A percentile compares a stretch with the other conserved stretches of the same genome.
phyloP scores from a whole-genome alignment of 2,113 vertebrate genomes.

The Diadophis punctatus region DNA sequence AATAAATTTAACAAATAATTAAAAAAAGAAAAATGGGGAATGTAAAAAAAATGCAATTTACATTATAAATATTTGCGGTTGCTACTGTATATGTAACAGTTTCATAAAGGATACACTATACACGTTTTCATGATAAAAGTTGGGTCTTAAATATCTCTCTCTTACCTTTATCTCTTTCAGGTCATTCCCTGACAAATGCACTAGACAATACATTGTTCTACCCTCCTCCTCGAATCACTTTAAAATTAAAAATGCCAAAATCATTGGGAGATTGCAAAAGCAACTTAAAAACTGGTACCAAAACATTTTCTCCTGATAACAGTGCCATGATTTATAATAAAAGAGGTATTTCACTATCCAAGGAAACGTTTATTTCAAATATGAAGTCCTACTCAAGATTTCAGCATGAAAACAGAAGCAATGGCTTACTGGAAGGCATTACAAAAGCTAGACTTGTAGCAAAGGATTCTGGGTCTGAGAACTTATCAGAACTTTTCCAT shows the following conservation, averaged over 20 bases:
- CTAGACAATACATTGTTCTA: conserved; percentile 84
- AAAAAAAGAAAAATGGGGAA: background rate
- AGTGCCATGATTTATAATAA: conserved; percentile 60
- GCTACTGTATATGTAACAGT: background rate
- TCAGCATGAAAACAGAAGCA: conserved; percentile 76
- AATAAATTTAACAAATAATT: background rate
- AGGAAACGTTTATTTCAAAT: conserved; percentile 66
- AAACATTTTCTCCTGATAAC: conserved; percentile 78
- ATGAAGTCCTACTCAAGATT: conserved; percentile 73
- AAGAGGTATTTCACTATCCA: conserved; percentile 56
- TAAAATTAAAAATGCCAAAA: conserved; percentile 96
- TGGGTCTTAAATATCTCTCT: background rate
- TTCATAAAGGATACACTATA: background rate
- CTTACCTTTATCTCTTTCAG: conserved; percentile 51
- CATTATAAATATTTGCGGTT: background rate
- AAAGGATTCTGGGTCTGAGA: conserved; percentile 43
- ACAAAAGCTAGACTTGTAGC: conserved; percentile 60
- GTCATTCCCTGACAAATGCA: conserved; percentile 79
- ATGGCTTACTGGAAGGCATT: conserved; percentile 70
- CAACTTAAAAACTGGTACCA: conserved; percentile 76
- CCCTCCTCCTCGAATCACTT: conserved; percentile 90
- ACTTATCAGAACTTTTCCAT: conserved; percentile 58
- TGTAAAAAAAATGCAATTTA: background rate
- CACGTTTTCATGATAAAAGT: background rate
- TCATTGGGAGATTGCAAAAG: conserved; percentile 76